Conservation (phyloP, 2,113 vertebrate species). For the Tetrao urogallus region DNA sequence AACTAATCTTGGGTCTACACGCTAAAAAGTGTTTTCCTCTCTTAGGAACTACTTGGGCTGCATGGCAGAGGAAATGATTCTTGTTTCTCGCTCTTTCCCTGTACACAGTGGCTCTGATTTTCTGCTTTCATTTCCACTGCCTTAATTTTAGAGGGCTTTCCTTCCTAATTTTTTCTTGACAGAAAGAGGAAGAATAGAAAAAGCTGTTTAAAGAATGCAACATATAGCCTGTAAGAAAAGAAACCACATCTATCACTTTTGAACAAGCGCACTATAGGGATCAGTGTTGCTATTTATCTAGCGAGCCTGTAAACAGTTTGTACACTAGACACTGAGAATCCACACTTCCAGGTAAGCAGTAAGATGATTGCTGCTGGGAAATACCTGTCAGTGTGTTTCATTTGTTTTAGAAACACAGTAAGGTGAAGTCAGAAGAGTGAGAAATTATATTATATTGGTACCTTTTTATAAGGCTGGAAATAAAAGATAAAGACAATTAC, state of each 20-base stretch:
- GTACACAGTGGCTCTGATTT: neutral
- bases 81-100: neutral
- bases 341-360: neutral
- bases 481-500: neutral
- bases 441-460: neutral
- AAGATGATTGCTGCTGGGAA: slow-evolving; percentile 8
- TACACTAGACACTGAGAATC: neutral
- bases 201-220: neutral
- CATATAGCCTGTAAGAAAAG: neutral
- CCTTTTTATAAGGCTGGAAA: neutral
- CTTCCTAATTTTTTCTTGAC: neutral
- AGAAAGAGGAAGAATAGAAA: neutral
- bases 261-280: neutral
- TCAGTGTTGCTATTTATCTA: neutral
- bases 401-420: neutral
- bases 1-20: neutral
- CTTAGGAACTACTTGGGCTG: neutral
- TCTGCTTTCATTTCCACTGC: neutral
- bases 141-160: neutral
- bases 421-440: neutral
- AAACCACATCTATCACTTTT: neutral
- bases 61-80: neutral
- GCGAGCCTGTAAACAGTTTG: slow-evolving; percentile 16
- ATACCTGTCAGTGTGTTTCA: neutral
- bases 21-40: neutral